Conservation (phyloP, 2,888 invertebrate species). For the Cheilosia vernalis region DNA sequence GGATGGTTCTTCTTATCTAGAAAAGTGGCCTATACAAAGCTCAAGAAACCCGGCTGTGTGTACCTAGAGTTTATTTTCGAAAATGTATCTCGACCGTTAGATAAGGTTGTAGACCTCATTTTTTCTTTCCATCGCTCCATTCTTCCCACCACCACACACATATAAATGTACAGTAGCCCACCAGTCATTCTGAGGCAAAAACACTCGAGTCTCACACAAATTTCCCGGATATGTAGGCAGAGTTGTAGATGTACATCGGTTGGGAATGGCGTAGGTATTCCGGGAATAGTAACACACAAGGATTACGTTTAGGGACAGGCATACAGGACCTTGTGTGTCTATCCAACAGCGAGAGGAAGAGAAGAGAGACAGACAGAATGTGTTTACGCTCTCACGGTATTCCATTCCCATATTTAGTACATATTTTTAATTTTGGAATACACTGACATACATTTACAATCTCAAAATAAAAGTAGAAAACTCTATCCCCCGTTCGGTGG, state of each 20-base stretch:
- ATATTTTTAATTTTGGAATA: constrained; percentile 49
- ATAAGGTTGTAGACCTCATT: constrained; percentile 71
- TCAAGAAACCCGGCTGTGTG: constrained; percentile 31
- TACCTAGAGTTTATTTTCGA: constrained; percentile 8
- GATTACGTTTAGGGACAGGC: constrained; percentile 63
- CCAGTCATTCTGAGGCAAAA: constrained; percentile 52
- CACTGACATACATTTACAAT: constrained; percentile 75
- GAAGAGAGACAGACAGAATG: constrained; percentile 49
- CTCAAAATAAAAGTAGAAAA: constrained; percentile 52
- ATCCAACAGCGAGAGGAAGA: constrained; percentile 15
- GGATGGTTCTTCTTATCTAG: not conserved
- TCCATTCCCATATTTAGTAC: constrained; percentile 48
- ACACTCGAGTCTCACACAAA: constrained; percentile 55
- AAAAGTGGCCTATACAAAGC: constrained; percentile 6
- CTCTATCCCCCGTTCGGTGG: constrained; percentile 38
- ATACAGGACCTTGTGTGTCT: constrained; percentile 9
- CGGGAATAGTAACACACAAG: constrained; percentile 53
- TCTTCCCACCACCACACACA: constrained; percentile 17
- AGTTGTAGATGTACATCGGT: not conserved
- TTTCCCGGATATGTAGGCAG: constrained; percentile 43
- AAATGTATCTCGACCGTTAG: constrained; percentile 32
- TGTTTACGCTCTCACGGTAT: constrained; percentile 37
- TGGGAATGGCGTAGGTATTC: constrained; percentile 33
- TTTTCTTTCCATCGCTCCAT: constrained; percentile 13
- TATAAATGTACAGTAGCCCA: not conserved